phyloP scores from a whole-genome alignment of 2,113 vertebrate species.

The Pygoscelis adeliae region DNA sequence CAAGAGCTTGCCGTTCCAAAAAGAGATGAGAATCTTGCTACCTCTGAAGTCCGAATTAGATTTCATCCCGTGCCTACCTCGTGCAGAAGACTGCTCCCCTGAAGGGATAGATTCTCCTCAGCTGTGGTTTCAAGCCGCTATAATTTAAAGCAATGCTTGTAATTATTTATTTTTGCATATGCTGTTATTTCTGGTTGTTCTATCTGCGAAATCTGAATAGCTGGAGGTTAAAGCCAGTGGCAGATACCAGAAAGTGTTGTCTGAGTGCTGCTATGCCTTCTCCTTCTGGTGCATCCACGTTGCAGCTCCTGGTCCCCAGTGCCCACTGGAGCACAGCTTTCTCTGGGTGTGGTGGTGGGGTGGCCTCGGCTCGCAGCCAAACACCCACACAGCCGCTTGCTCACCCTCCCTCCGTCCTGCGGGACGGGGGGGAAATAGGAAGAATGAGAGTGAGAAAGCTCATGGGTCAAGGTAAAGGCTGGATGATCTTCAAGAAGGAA shows the following conservation, averaged over 20 bases:
- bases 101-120: neutral
- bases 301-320: neutral
- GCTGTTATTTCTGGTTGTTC: neutral
- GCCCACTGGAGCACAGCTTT: accelerated
- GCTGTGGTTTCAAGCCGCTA: neutral
- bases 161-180: neutral
- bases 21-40: neutral
- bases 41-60: neutral
- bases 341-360: neutral
- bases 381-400: accelerated
- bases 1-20: neutral
- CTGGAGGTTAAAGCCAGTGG: neutral
- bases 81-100: neutral
- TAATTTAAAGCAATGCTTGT: neutral
- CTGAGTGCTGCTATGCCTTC: neutral
- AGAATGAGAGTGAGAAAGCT: neutral
- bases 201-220: neutral
- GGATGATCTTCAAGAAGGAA: too few relatives aligned
- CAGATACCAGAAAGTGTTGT: neutral
- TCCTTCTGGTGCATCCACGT: neutral
- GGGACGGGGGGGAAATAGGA: accelerated
- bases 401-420: accelerated
- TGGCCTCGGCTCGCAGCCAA: accelerated
- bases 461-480: neutral
- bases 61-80: neutral